Evolutionary conservation across 2,888 invertebrate species (phyloP).

Genomic region (Pseudococcus viburni): DNA sequence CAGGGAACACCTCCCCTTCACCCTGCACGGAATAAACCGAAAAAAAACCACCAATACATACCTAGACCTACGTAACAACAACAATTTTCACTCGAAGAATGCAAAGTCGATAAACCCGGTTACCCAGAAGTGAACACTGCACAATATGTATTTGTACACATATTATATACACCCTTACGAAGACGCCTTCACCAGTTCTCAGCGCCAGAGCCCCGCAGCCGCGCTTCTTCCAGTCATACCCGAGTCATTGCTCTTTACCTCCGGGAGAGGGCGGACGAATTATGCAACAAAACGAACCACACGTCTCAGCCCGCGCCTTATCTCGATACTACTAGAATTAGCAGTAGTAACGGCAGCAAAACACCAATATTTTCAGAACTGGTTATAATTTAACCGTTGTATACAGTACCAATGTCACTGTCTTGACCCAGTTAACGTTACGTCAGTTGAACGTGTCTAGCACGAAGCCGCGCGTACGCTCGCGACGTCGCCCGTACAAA

Average conservation of each 20-base stretch:
- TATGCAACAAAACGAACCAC: not conserved
- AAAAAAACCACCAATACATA: not conserved
- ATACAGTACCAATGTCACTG: conserved; percentile 62
- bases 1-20: not conserved
- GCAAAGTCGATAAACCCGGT: conserved; percentile 15
- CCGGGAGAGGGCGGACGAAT: conserved; percentile 38
- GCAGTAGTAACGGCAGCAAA: conserved; percentile 2
- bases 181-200: not conserved
- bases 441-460: conserved; percentile 56
- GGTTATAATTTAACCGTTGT: conserved; percentile 56
- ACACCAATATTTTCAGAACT: conserved; percentile 15
- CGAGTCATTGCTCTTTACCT: conserved; percentile 48
- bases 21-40: not conserved
- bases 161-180: not conserved
- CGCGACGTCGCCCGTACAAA: not conserved
- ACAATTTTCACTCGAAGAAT: conserved; percentile 17
- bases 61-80: not conserved
- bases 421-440: conserved; percentile 60
- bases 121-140: conserved; percentile 12
- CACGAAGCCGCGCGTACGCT: not conserved
- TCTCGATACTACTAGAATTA: not conserved
- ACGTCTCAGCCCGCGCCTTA: not conserved
- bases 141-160: not conserved
- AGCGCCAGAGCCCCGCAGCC: too few species aligned
- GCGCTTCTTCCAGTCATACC: not conserved